Conservation (phyloP, 2,113 vertebrate species). For the Seriola aureovittata region DNA sequence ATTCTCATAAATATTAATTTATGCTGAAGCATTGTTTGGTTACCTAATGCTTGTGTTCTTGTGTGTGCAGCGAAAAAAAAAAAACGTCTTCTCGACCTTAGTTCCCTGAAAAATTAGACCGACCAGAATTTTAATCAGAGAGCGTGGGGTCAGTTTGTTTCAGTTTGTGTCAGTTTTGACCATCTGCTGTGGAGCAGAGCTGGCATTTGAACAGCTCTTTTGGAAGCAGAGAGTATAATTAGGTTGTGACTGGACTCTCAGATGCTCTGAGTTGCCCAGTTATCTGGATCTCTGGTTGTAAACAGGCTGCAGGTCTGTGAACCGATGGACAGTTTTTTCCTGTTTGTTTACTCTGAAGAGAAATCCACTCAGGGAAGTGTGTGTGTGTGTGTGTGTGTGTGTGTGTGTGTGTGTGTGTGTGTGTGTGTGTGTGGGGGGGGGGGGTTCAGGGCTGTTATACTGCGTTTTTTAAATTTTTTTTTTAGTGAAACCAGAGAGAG, state of each 20-base stretch:
- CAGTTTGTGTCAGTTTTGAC: not conserved
- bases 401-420: not conserved
- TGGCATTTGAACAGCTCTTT: conserved; percentile 3
- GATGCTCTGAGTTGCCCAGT: not conserved
- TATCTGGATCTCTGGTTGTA: conserved; percentile 1
- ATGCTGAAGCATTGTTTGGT: not conserved
- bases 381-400: not conserved
- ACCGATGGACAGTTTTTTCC: not conserved
- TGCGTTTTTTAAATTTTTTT: not conserved
- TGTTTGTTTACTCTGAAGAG: not conserved
- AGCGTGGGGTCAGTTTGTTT: not conserved
- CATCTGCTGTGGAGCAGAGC: conserved; percentile 25
- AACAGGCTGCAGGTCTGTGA: not conserved
- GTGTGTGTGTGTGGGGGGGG: not conserved
- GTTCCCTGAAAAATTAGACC: not conserved
- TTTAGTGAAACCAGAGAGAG: not conserved
- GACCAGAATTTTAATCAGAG: not conserved
- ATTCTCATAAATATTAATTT: not conserved
- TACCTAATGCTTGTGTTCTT: no score
- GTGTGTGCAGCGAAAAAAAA: no score
- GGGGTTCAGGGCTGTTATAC: not conserved
- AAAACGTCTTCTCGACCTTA: not conserved
- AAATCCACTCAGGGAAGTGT: not conserved
- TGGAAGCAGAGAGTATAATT: conserved; percentile 17
- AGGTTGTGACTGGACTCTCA: not conserved